Evolutionary conservation across 53 echinoderm and acorn worm genomes (phyloP), one percentile per base, ranked within the genome.

Genomic region (Antedon mediterranea): DNA sequence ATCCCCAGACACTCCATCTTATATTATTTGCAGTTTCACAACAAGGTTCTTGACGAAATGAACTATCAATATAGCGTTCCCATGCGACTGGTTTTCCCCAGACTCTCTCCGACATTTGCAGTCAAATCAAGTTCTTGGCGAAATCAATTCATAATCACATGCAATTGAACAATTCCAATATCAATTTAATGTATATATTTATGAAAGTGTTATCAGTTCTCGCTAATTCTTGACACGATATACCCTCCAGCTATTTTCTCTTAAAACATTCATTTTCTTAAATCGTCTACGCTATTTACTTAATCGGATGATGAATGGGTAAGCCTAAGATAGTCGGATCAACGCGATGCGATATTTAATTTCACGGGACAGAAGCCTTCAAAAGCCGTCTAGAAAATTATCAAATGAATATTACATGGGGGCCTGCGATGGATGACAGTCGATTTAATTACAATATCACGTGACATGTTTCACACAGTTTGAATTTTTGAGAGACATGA

Each of bases 181-280:
- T 57, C 57, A 57, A 57, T 57, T 57, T 57, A 57, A 57, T 57
- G 57, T 57, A 57, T 57, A 57, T 57, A 57, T 57, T 57, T 57
- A 57, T 57, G 57, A 57, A 57, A 57, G 57, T 57, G 57, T 57
- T 57, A 57, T 57, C 57, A 57, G 57, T 26, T 57, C 57, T 57
- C 57, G 20, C 57, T 57, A 57, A 57, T 57, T 57, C 57, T 57
- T 57, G 57, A 57, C 57, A 57, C 57, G 57, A 57, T 57, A 23
- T 13, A 57, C 15, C 57, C 57, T 57, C 57, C 57, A 23, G 57
- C 57, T 11, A 57, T 57, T n/a, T n/a, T 57, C 57, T 57, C 23
- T 11, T 57, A 57, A 57, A 57, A 57, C 57, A 57, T 57, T 57
- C 57, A 57, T 57, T 57, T 57, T 57, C 57, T 57, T 57, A 57